phyloP scores from a whole-genome alignment of 2,888 invertebrate species.

The Acanthoscelides obtectus region DNA sequence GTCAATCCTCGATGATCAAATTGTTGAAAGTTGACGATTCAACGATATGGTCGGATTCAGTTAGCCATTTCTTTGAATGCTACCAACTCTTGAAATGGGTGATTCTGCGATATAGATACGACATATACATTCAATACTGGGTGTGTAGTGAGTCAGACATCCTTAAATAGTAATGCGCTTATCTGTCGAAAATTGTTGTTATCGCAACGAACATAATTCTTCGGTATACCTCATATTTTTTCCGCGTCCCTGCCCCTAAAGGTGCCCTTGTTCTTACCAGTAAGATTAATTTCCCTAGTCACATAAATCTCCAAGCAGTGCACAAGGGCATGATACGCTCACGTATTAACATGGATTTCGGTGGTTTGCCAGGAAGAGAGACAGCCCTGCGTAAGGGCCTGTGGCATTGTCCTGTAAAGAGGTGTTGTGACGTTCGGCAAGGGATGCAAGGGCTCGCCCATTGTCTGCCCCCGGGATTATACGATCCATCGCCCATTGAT shows the following conservation, averaged over 20 bases:
- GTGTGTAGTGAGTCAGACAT: too few relatives aligned
- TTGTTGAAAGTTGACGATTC: too few relatives aligned
- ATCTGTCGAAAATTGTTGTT: too few relatives aligned
- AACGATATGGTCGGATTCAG: too few relatives aligned
- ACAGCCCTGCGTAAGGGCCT: slow-evolving; percentile 26
- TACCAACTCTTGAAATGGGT: too few relatives aligned
- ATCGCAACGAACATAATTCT: too few relatives aligned
- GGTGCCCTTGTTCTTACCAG: slow-evolving; percentile 13
- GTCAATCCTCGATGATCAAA: too few relatives aligned
- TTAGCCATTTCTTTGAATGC: too few relatives aligned
- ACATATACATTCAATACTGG: too few relatives aligned
- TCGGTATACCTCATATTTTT: too few relatives aligned
- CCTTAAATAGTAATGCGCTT: too few relatives aligned
- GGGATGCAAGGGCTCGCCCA: slow-evolving; percentile 34
- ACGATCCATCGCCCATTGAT: slow-evolving; percentile 38
- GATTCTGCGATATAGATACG: too few relatives aligned
- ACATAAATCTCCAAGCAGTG: slow-evolving; percentile 40
- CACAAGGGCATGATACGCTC: slow-evolving; percentile 37
- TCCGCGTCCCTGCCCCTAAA: slow-evolving; percentile 7
- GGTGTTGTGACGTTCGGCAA: slow-evolving; percentile 42
- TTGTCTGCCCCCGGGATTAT: slow-evolving; percentile 33
- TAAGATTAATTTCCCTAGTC: slow-evolving; percentile 34
- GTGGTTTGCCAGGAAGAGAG: slow-evolving; percentile 39
- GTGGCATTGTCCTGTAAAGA: slow-evolving; percentile 40
- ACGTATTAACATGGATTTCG: slow-evolving; percentile 42